Evolutionary conservation across 1,140 invertebrate species (phyloP).

Genomic region (Drosophila pseudoananassae): DNA sequence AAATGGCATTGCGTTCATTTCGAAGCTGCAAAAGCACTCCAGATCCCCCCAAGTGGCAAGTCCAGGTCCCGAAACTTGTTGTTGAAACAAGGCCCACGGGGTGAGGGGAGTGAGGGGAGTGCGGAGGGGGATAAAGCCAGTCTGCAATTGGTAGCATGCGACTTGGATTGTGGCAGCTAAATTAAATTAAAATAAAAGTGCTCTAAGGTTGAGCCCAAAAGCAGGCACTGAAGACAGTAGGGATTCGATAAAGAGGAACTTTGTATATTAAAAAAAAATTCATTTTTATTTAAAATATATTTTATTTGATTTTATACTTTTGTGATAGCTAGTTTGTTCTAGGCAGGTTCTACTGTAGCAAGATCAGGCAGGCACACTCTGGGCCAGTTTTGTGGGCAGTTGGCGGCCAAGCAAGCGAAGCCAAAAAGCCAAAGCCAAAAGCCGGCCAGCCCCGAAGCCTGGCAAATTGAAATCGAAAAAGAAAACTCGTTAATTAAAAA

Average conservation of each 20-base stretch:
- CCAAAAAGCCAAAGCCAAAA: not conserved
- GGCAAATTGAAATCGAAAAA: conserved; percentile 84
- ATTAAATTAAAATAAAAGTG: conserved; percentile 78
- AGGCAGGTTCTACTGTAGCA: not conserved
- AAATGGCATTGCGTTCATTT: conserved; percentile 71
- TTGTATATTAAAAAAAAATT: not conserved
- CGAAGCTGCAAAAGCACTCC: conserved; percentile 29
- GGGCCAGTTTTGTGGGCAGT: conserved; percentile 71
- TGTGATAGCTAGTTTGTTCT: not conserved
- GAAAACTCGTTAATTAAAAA: conserved; percentile 84
- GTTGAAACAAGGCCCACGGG: conserved; percentile 18
- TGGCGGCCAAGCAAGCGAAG: conserved; percentile 34
- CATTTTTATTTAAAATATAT: not conserved
- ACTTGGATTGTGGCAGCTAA: conserved; percentile 60
- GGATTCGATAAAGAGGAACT: not conserved
- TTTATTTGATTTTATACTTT: not conserved
- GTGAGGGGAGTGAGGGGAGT: not conserved
- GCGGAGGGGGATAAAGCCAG: conserved; percentile 3
- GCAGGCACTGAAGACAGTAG: conserved; percentile 17
- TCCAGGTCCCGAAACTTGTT: conserved; percentile 52
- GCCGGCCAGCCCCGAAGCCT: conserved; percentile 26
- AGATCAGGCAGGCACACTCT: conserved; percentile 13
- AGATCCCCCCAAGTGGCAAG: conserved; percentile 12
- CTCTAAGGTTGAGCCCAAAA: conserved; percentile 67
- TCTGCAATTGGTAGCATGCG: conserved; percentile 59